phyloP scores from a whole-genome alignment of 1,140 invertebrate genomes.

The Ceratoteleas bidentatus region DNA sequence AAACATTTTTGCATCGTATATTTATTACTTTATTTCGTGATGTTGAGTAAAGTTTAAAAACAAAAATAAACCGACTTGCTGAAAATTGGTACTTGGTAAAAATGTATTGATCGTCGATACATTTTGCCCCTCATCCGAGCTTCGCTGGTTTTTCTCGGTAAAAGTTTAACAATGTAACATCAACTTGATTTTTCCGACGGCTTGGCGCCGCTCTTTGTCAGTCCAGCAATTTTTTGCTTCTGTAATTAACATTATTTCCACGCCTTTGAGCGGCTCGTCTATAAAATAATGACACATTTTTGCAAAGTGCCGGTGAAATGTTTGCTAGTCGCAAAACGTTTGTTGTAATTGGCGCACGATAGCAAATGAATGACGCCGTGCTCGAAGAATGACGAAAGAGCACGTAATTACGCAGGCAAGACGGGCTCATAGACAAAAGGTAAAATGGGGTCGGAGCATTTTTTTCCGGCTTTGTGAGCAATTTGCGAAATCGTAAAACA shows the following conservation, averaged over 20 bases:
- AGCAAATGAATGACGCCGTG: conserved; percentile 23
- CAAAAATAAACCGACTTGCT: too few species aligned
- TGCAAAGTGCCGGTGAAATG: background rate
- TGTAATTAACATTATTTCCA: conserved; percentile 32
- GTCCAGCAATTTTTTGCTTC: conserved; percentile 23
- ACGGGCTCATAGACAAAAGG: conserved; percentile 45
- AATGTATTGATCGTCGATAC: too few species aligned
- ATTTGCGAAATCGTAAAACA: conserved; percentile 54
- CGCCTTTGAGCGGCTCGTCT: conserved; percentile 9
- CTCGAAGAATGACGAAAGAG: conserved; percentile 37
- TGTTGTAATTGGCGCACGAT: conserved; percentile 27
- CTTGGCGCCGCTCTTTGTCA: conserved; percentile 31
- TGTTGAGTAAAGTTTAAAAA: too few species aligned
- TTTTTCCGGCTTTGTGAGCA: conserved; percentile 59
- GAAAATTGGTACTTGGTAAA: too few species aligned
- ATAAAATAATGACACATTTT: conserved; percentile 23
- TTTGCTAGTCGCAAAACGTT: background rate
- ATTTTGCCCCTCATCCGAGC: too few species aligned
- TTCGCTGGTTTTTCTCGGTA: too few species aligned
- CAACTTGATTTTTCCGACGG: too few species aligned
- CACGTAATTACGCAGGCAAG: conserved; percentile 37
- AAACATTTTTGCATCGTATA: too few species aligned
- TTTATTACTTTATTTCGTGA: too few species aligned
- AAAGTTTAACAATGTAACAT: too few species aligned
- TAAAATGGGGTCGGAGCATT: conserved; percentile 13